Conservation (phyloP, 2,888 invertebrate genomes). For the Scrobipalpa costella region DNA sequence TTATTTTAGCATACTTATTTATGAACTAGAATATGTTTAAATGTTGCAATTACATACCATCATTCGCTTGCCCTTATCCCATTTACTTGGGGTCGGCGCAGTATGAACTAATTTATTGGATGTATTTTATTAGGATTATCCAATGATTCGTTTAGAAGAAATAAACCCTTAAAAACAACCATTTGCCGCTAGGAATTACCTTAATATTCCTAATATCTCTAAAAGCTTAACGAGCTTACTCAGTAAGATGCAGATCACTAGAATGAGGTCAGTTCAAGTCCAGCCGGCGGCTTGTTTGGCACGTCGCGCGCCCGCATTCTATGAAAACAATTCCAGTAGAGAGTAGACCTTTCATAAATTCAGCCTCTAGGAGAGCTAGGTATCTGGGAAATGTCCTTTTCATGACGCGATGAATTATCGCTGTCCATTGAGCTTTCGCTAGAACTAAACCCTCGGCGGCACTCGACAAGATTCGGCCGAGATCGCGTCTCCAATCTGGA, state of each 20-base stretch:
- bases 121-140: no score
- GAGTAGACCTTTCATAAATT: constrained; percentile 23
- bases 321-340: constrained; percentile 14
- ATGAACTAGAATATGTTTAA: no score
- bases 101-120: no score
- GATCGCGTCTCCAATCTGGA: constrained; percentile 34
- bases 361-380: constrained; percentile 26
- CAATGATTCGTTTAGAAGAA: no score
- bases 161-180: no score
- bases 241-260: constrained; percentile 4
- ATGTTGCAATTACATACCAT: no score
- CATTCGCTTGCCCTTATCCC: no score
- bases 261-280: constrained; percentile 17
- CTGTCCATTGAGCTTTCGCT: constrained; percentile 72
- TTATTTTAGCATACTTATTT: no score
- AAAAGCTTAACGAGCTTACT: background rate
- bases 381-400: constrained; percentile 61
- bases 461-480: constrained; percentile 54
- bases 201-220: background rate
- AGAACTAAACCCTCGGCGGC: constrained; percentile 48
- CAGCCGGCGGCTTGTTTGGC: constrained; percentile 19
- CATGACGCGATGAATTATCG: constrained; percentile 61
- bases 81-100: no score
- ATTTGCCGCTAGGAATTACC: no score
- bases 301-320: constrained; percentile 19